These are phyloP conservation scores for Callimorpha dominula DNA, from an alignment of 2,888 invertebrate genomes.

Conservation along the genomic window DNA sequence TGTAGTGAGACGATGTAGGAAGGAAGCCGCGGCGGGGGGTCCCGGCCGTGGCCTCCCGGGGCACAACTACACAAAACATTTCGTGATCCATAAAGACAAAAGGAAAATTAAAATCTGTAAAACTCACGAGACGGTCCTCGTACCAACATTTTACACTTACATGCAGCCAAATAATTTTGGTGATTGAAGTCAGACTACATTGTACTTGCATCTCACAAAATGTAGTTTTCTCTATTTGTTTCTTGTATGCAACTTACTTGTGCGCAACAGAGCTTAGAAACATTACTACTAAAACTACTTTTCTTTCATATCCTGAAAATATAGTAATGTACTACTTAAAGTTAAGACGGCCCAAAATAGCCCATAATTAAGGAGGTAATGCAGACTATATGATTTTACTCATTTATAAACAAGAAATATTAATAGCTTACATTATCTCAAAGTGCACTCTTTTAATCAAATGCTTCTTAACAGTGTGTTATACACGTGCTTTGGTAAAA, in stretches of 20 bases:
- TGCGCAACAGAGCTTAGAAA: neutral
- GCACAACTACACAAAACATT: conserved; percentile 83
- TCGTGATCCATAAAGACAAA: conserved; percentile 86
- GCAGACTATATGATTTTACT: too few relatives aligned
- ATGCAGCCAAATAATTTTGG: conserved; percentile 44
- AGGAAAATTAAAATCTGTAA: conserved; percentile 84
- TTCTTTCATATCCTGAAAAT: neutral
- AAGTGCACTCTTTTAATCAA: neutral
- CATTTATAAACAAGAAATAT: neutral
- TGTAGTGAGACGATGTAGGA: conserved; percentile 83
- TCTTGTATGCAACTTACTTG: neutral
- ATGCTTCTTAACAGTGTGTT: neutral
- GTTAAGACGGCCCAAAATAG: neutral
- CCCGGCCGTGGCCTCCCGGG: conserved; percentile 75
- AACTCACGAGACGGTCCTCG: conserved; percentile 70
- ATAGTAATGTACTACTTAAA: neutral
- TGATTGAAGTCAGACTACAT: conserved; percentile 34
- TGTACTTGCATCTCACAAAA: neutral
- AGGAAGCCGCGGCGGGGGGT: conserved; percentile 84
- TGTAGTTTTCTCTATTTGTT: neutral
- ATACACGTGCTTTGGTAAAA: neutral
- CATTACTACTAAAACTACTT: neutral
- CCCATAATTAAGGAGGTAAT: neutral
- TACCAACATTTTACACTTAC: conserved; percentile 43
- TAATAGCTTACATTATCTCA: neutral